A percentile compares a stretch with the other conserved stretches of the same genome.
Conservation (phyloP, 2,113 vertebrate genomes). For the Albula glossodonta region DNA sequence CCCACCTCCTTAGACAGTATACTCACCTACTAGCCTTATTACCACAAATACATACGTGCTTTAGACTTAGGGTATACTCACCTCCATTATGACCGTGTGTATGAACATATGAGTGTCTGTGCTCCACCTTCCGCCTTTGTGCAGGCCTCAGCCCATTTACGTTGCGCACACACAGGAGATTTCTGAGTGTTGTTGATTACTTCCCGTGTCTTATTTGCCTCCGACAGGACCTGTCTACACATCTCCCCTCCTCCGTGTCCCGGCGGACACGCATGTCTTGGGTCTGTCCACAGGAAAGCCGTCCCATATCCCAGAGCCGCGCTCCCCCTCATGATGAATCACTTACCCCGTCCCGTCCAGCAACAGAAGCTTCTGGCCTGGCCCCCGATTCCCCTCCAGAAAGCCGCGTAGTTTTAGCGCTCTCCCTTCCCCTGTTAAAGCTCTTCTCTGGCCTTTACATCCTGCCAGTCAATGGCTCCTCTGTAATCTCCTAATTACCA, state of each 20-base stretch:
- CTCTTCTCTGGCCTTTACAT: neutral
- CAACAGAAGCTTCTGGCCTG: neutral
- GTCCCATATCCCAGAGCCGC: neutral
- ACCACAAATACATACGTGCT: too few relatives aligned
- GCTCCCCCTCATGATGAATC: constrained; percentile 5
- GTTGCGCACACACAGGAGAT: constrained; percentile 8
- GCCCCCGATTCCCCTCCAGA: neutral
- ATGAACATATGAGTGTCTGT: neutral
- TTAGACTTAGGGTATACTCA: too few relatives aligned
- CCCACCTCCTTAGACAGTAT: too few relatives aligned
- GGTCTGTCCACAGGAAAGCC: constrained; percentile 7
- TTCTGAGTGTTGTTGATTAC: neutral
- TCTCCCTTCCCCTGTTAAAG: constrained; percentile 2
- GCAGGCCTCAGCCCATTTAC: constrained; percentile 5
- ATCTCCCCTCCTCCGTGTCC: neutral
- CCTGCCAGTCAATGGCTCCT: neutral
- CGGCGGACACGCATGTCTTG: neutral
- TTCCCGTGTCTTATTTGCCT: neutral
- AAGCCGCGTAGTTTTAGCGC: neutral
- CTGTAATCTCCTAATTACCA: neutral
- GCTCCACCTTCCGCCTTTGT: neutral
- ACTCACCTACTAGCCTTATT: too few relatives aligned
- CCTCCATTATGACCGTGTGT: neutral
- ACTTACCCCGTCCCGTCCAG: constrained; percentile 2
- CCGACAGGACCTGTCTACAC: neutral